Evolutionary conservation across 2,113 vertebrate species (phyloP), one percentile per base, ranked within the genome.

Genomic region (Clinocottus analis): DNA sequence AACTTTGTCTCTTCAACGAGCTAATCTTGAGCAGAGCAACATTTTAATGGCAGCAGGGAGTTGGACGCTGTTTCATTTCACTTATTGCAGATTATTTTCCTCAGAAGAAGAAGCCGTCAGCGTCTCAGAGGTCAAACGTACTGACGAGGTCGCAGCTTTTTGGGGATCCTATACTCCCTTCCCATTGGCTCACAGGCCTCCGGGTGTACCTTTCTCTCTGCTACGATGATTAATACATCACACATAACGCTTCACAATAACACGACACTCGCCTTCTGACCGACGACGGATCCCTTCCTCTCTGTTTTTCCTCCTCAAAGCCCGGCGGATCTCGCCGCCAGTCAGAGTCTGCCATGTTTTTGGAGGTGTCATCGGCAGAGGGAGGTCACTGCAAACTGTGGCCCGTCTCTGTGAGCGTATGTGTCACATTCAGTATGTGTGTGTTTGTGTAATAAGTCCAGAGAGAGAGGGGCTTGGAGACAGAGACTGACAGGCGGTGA

Each of bases 401-500:
- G 39, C 21, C 35, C 51, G 35, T 23, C 37, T 65, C 23, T 43
- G 69, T 74, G 25, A 45, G n/a, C 45, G 16, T 35, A 67, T 43
- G 55, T 19, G 10, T 29, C 33, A 33, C 33, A 5, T 33, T 33
- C 33, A 33, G 19, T 23, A 31, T 25, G n/a, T 63, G 60, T 45
- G 33, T 45, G 59, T 41, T 56, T 27, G 8, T 29, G 17, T 47
- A 23, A 63, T 21, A 45, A 31, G 72, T 75, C 58, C 49, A 58
- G 29, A 76, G 49, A 27, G 29, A 14, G 27, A 1, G 25, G 14
- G 47, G n/a, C n/a, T n/a, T n/a, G 63, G 33, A 69, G 59, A 31
- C 27, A 49, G 37, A 67, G 55, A 69, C 45, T 67, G 70, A 84
- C 72, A 82, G 71, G 53, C 59, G 77, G 59, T 73, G 31, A 85